These are phyloP conservation scores for Armadillidium nasatum DNA, from an alignment of 1,140 invertebrate genomes.

Conservation along the genomic window DNA sequence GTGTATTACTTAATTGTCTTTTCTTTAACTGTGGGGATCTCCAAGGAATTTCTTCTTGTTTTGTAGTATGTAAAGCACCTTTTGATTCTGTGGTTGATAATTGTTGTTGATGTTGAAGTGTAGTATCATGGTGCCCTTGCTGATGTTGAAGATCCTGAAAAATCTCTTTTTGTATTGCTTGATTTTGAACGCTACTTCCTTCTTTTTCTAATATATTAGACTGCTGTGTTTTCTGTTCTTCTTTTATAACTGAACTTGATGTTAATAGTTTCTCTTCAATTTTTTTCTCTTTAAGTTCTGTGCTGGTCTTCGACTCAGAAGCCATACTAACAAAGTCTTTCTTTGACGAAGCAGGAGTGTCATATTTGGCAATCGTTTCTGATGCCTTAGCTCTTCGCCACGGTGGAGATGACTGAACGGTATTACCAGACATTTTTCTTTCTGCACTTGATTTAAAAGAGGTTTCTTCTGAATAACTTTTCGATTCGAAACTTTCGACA, in stretches of 20 bases:
- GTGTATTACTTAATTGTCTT: background rate
- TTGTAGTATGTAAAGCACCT: background rate
- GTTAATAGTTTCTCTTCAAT: no score
- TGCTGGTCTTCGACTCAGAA: background rate
- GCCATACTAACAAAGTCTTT: background rate
- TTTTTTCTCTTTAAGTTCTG: no score
- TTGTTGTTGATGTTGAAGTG: background rate
- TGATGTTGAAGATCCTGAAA: background rate
- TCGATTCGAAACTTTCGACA: background rate
- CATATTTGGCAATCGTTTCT: background rate
- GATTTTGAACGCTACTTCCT: no score
- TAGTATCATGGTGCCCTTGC: background rate
- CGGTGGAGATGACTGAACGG: background rate
- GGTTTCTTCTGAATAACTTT: background rate
- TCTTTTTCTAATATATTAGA: no score
- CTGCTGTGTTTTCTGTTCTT: no score
- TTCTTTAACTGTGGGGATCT: conserved; percentile 4
- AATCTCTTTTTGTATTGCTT: no score
- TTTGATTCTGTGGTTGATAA: no score
- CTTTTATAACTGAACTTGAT: no score
- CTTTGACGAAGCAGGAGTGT: background rate
- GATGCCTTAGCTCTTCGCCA: background rate
- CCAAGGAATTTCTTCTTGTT: background rate
- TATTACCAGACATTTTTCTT: background rate
- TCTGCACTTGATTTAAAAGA: background rate